Percentiles rank a stretch among this genome's conserved stretches.
Evolutionary conservation across 2,797 vertebrate genomes (phyloP).

Genomic region (Falco cherrug): DNA sequence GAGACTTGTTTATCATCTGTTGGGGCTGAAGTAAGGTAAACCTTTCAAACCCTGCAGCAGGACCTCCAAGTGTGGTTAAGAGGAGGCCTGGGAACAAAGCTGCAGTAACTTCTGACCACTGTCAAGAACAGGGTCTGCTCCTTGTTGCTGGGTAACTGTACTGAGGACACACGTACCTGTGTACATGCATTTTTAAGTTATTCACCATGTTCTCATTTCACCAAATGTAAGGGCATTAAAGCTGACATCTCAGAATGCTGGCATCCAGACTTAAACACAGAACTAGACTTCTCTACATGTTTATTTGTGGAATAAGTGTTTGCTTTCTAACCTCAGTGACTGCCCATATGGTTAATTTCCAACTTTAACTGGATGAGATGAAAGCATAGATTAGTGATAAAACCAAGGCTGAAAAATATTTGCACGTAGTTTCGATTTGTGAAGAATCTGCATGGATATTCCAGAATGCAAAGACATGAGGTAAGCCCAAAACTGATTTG

Average conservation of each 20-base stretch:
- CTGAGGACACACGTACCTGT: background rate
- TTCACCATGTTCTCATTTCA: background rate
- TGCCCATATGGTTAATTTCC: background rate
- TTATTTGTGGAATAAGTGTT: background rate
- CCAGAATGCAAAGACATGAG: background rate
- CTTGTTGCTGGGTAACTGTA: background rate
- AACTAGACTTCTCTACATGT: background rate
- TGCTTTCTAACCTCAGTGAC: background rate
- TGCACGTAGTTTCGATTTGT: background rate
- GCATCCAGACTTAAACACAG: background rate
- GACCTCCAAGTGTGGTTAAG: background rate
- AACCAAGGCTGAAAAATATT: background rate
- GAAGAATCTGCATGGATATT: background rate
- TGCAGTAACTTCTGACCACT: background rate
- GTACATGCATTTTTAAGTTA: background rate
- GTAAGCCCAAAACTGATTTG: background rate
- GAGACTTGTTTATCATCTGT: background rate
- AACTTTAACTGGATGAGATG: background rate
- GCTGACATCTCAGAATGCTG: background rate
- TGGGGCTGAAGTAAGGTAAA: background rate
- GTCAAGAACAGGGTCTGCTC: background rate
- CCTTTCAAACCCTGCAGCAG: background rate
- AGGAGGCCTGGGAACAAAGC: background rate
- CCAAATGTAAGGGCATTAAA: background rate
- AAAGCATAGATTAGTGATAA: background rate